Conservation (phyloP, 2,888 invertebrate genomes). For the Epistrophella euchroma region DNA sequence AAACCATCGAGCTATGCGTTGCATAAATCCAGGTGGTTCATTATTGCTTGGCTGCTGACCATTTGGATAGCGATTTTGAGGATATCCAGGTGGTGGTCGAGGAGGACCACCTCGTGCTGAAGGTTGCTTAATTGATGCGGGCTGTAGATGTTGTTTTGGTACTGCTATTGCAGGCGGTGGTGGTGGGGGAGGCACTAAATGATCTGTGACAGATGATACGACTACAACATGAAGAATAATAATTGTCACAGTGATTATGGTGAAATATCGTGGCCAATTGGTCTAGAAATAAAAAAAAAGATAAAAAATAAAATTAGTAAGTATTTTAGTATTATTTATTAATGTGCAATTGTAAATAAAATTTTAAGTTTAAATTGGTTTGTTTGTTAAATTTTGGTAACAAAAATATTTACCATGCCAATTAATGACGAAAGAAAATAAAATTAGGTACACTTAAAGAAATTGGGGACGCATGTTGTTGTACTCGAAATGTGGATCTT, state of each 20-base stretch:
- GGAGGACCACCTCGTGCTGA: constrained; percentile 43
- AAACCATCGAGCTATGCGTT: constrained; percentile 83
- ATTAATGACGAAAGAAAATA: too few species aligned
- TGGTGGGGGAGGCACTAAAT: constrained; percentile 81
- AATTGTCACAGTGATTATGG: constrained; percentile 35
- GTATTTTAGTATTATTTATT: too few species aligned
- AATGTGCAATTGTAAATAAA: too few species aligned
- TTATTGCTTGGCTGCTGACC: constrained; percentile 36
- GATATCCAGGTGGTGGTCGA: constrained; percentile 36
- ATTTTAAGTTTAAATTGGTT: too few species aligned
- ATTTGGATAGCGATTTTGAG: constrained; percentile 39
- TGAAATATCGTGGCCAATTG: constrained; percentile 27
- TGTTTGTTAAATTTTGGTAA: too few species aligned
- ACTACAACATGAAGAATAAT: constrained; percentile 33
- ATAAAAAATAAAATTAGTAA: background rate
- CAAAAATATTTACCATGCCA: too few species aligned
- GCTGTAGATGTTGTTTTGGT: constrained; percentile 61
- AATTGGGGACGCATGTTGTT: too few species aligned
- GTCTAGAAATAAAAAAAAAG: constrained; percentile 41
- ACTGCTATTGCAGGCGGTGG: constrained; percentile 41
- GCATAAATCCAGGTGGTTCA: constrained; percentile 81
- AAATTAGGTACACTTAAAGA: too few species aligned
- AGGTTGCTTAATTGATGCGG: constrained; percentile 47
- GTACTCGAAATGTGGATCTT: too few species aligned
- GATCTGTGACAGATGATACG: constrained; percentile 79